Evolutionary conservation across 2,113 vertebrate species (phyloP).

Genomic region (Myodes glareolus): DNA sequence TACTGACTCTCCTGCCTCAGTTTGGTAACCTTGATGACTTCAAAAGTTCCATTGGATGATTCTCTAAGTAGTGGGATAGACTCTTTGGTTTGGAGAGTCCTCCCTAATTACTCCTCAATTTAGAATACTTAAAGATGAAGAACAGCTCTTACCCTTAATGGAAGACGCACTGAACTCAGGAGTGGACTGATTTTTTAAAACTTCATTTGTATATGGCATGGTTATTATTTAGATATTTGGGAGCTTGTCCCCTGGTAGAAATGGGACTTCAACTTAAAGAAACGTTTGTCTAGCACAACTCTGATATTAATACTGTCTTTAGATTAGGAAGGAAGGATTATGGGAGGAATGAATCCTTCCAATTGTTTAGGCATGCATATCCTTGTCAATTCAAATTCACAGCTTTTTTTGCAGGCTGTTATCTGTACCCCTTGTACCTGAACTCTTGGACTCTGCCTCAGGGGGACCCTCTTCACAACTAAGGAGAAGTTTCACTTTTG

Average conservation of each 20-base stretch:
- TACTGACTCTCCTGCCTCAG: background rate
- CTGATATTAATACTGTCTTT: background rate
- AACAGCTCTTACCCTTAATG: background rate
- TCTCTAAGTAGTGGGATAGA: background rate
- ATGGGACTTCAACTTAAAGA: background rate
- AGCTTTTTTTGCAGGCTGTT: background rate
- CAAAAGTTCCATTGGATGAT: background rate
- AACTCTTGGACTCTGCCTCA: background rate
- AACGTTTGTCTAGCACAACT: background rate
- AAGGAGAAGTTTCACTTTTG: background rate
- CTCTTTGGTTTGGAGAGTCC: background rate
- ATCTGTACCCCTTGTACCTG: background rate
- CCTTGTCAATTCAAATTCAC: background rate
- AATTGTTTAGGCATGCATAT: background rate
- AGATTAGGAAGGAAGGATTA: background rate
- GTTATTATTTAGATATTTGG: background rate
- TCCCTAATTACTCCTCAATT: background rate
- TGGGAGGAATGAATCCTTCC: background rate
- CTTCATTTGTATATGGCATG: background rate
- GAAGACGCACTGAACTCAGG: background rate
- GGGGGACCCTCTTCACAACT: background rate
- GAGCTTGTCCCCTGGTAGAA: background rate
- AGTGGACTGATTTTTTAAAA: background rate
- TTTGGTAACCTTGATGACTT: background rate
- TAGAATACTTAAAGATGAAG: background rate